These are phyloP conservation scores for Drosophila ohnishii DNA, from an alignment of 1,140 invertebrate species.

Conservation along the genomic window DNA sequence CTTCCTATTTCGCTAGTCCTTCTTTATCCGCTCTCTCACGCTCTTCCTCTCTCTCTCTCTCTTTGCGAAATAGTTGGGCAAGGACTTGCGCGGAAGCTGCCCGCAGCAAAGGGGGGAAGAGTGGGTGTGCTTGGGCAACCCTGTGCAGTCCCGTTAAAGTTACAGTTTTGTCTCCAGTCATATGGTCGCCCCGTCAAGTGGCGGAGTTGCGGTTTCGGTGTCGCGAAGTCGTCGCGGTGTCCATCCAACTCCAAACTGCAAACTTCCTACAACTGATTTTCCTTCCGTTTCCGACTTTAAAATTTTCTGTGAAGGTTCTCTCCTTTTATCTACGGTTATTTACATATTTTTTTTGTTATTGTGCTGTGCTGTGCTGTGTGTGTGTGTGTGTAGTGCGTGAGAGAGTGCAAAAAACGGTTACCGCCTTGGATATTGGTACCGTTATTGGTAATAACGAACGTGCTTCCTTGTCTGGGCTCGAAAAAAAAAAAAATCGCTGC, in stretches of 20 bases:
- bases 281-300: constrained; percentile 26
- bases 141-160: constrained; percentile 10
- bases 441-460: constrained; percentile 56
- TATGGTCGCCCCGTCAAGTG: constrained; percentile 56
- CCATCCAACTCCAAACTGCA: constrained; percentile 31
- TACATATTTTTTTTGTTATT: constrained; percentile 3
- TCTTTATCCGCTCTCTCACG: background rate
- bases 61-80: constrained; percentile 35
- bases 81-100: constrained; percentile 79
- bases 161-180: constrained; percentile 37
- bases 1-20: constrained; percentile 8
- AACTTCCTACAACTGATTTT: constrained; percentile 21
- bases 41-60: background rate
- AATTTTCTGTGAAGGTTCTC: constrained; percentile 16
- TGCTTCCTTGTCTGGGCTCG: constrained; percentile 64
- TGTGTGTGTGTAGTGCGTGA: constrained; percentile 6
- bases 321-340: constrained; percentile 19
- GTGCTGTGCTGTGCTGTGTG: constrained; percentile 12
- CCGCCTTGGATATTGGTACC: constrained; percentile 29
- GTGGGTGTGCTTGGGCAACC: constrained; percentile 16
- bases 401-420: constrained; percentile 47
- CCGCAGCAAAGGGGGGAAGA: background rate
- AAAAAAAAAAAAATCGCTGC: constrained; percentile 22
- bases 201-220: constrained; percentile 47
- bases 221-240: constrained; percentile 43